phyloP scores from a whole-genome alignment of 2,888 invertebrate genomes.

The Synergus umbraculus region DNA sequence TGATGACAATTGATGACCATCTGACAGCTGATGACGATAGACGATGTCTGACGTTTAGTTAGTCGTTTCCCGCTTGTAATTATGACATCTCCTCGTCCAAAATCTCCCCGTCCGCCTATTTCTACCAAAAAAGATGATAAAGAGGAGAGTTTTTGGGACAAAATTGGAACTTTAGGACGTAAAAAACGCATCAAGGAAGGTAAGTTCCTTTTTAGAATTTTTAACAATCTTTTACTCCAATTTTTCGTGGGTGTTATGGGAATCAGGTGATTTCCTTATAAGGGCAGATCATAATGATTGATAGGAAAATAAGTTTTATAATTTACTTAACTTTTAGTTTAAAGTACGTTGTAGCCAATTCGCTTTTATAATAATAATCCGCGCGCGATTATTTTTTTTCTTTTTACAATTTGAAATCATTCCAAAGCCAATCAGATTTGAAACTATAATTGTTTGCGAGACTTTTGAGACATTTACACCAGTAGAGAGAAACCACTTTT shows the following conservation, averaged over 20 bases:
- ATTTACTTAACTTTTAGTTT: not conserved
- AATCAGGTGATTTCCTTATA: conserved; percentile 61
- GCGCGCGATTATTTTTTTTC: too few relatives aligned
- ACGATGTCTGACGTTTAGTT: not conserved
- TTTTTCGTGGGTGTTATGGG: conserved; percentile 49
- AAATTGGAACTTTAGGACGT: conserved; percentile 94
- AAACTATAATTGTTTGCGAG: too few relatives aligned
- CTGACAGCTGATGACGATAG: too few relatives aligned
- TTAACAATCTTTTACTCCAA: conserved; percentile 2
- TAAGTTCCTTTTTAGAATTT: conserved; percentile 73
- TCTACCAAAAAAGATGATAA: conserved; percentile 89
- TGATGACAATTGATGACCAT: too few relatives aligned
- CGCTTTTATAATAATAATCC: not conserved
- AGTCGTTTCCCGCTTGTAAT: not conserved
- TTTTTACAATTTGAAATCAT: too few relatives aligned
- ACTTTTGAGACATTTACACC: too few relatives aligned
- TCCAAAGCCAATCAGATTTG: too few relatives aligned
- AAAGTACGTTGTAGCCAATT: not conserved
- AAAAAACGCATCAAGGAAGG: conserved; percentile 98
- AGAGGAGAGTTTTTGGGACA: conserved; percentile 97
- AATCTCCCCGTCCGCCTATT: conserved; percentile 88
- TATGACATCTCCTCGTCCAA: conserved; percentile 90
- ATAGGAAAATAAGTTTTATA: not conserved
- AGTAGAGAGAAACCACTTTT: too few relatives aligned
- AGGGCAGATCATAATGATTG: conserved; percentile 48